A percentile compares a stretch with the other conserved stretches of the same genome.
These are phyloP conservation scores for Megalonaias nervosa DNA, from an alignment of 1,140 invertebrate species.

Conservation along the genomic window DNA sequence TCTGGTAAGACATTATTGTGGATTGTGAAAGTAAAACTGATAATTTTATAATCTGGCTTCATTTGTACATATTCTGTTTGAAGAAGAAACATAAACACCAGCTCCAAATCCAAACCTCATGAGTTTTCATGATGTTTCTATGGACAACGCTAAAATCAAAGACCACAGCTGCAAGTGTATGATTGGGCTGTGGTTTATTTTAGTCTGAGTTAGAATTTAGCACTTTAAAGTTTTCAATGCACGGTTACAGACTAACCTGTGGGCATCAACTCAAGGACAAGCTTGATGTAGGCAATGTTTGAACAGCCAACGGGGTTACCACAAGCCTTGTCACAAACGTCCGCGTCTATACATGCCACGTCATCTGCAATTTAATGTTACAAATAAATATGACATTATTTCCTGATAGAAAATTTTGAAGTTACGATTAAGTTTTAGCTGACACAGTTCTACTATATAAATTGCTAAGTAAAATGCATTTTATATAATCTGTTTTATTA, in stretches of 20 bases:
- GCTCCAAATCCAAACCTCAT: background rate
- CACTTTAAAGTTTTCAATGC: too few relatives aligned
- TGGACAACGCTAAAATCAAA: too few relatives aligned
- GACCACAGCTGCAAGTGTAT: too few relatives aligned
- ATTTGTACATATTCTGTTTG: background rate
- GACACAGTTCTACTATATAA: background rate
- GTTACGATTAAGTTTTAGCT: background rate
- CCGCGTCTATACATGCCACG: constrained; percentile 73
- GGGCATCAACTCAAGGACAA: constrained; percentile 74
- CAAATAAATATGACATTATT: background rate
- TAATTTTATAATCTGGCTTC: background rate
- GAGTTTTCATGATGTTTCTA: too few relatives aligned
- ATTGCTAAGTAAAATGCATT: background rate
- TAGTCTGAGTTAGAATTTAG: too few relatives aligned
- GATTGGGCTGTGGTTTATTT: too few relatives aligned
- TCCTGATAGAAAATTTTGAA: background rate
- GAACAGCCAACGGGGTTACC: constrained; percentile 73
- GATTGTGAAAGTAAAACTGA: background rate
- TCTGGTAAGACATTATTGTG: background rate
- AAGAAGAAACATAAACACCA: background rate
- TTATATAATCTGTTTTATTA: background rate
- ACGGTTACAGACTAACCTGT: constrained; percentile 46
- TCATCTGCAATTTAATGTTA: constrained; percentile 55
- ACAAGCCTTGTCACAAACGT: constrained; percentile 70
- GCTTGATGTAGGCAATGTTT: constrained; percentile 75